Conservation (phyloP, 2,888 invertebrate species). For the Syrista parreyssii region DNA sequence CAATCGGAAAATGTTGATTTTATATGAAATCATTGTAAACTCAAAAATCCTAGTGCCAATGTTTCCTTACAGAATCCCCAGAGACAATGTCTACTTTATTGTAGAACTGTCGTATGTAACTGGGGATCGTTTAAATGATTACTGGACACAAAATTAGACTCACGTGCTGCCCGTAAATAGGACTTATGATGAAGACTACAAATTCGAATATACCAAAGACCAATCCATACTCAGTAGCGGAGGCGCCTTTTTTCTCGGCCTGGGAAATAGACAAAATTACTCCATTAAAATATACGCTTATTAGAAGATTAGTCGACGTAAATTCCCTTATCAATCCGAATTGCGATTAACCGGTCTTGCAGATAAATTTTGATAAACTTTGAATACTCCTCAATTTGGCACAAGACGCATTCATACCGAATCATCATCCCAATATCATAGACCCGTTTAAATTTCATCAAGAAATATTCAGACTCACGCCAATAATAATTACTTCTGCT, state of each 20-base stretch:
- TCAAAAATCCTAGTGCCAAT: not conserved
- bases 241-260: slow-evolving; percentile 85
- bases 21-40: not conserved
- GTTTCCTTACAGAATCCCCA: not conserved
- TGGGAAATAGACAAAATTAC: slow-evolving; percentile 51
- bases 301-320: not conserved
- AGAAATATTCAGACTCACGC: not conserved
- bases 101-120: not conserved
- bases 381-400: slow-evolving; percentile 28
- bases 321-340: slow-evolving; percentile 17
- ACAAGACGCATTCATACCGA: slow-evolving; percentile 23
- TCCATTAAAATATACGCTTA: not conserved
- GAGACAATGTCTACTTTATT: not conserved
- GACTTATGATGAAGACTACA: slow-evolving; percentile 84
- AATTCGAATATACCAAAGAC: slow-evolving; percentile 90
- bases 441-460: not conserved
- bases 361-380: slow-evolving; percentile 44
- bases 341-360: slow-evolving; percentile 30
- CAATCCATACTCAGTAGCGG: slow-evolving; percentile 85
- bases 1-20: not conserved
- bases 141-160: slow-evolving; percentile 42
- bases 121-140: not conserved
- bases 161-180: slow-evolving; percentile 82
- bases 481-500: not conserved
- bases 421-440: slow-evolving; percentile 27